A percentile compares a stretch with the other conserved stretches of the same genome.
phyloP scores from a whole-genome alignment of 1,140 invertebrate species.

The Pseudoatta argentina region DNA sequence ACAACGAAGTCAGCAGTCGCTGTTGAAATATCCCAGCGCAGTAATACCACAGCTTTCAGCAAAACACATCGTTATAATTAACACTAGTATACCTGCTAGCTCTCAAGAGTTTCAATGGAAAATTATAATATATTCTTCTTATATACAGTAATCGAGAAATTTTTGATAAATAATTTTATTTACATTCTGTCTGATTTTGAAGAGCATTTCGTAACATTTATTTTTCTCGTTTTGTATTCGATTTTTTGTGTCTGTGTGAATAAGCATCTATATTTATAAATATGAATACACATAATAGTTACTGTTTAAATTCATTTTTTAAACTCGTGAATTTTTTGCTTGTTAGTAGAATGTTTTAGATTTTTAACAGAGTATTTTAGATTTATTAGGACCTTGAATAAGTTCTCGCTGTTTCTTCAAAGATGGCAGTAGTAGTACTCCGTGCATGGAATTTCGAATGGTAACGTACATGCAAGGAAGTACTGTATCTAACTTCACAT shows the following conservation, averaged over 20 bases:
- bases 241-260: neutral
- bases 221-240: neutral
- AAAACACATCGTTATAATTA: constrained; percentile 51
- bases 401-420: too few relatives aligned
- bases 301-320: neutral
- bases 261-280: neutral
- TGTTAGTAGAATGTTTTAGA: neutral
- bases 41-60: constrained; percentile 30
- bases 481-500: too few relatives aligned
- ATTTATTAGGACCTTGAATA: too few relatives aligned
- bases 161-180: constrained; percentile 1
- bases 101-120: constrained; percentile 33
- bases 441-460: too few relatives aligned
- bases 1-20: constrained; percentile 43
- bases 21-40: constrained; percentile 66
- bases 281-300: neutral
- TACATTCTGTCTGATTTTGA: neutral
- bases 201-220: neutral
- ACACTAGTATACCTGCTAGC: constrained; percentile 6
- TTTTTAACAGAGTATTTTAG: neutral
- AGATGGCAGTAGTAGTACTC: too few relatives aligned
- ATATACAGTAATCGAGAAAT: constrained; percentile 4
- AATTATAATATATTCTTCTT: constrained; percentile 59
- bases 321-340: neutral
- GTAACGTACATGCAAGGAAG: too few relatives aligned